Conservation (phyloP, 64 coral and sea anemone genomes). For the Stichodactyla helianthus region DNA sequence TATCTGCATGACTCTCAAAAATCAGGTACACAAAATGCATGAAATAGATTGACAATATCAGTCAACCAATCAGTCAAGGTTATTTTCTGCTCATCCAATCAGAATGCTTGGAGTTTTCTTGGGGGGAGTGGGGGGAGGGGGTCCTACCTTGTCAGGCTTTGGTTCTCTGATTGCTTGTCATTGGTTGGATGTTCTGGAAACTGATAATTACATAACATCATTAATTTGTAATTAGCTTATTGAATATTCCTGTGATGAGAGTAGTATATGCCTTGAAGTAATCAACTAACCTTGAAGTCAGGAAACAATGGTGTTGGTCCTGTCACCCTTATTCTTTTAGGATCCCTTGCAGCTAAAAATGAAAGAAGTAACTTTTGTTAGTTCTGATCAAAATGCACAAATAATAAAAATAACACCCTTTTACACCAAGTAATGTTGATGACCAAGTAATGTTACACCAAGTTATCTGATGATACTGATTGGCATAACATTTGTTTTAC, state of each 20-base stretch:
- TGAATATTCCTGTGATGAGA: too few relatives aligned
- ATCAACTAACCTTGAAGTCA: constrained; percentile 58
- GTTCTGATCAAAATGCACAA: too few relatives aligned
- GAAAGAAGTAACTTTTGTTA: not conserved
- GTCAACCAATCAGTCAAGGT: not conserved
- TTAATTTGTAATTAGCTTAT: not conserved
- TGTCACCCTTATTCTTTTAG: constrained; percentile 67
- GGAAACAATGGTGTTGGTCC: constrained; percentile 63
- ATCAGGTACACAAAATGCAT: not conserved
- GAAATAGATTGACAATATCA: not conserved
- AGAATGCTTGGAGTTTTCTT: too few relatives aligned
- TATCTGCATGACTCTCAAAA: too few relatives aligned
- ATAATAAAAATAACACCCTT: too few relatives aligned
- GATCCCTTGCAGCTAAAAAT: constrained; percentile 49
- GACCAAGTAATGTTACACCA: too few relatives aligned
- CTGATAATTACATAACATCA: not conserved
- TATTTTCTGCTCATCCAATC: too few relatives aligned
- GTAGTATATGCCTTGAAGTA: not conserved
- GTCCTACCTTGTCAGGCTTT: not conserved
- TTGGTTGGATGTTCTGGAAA: not conserved
- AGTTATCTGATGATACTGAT: too few relatives aligned
- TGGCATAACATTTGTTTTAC: too few relatives aligned
- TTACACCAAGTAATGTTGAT: too few relatives aligned
- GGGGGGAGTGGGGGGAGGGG: too few relatives aligned
- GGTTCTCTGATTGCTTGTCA: not conserved